phyloP scores from a whole-genome alignment of 2,797 vertebrate genomes.

The Toxotes lorentzi region DNA sequence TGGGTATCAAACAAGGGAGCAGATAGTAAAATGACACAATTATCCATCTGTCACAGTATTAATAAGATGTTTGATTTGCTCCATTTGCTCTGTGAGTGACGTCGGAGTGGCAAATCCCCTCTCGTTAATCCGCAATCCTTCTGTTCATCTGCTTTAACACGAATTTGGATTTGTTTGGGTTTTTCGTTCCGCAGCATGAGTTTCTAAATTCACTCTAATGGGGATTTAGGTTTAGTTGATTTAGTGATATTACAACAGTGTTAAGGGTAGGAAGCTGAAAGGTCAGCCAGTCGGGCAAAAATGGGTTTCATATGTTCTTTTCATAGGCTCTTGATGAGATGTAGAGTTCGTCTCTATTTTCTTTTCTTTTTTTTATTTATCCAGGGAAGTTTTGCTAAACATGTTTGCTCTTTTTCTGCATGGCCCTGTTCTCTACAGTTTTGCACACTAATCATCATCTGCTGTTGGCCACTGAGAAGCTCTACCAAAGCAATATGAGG shows the following conservation, averaged over 20 bases:
- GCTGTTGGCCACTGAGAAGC: slow-evolving; percentile 48
- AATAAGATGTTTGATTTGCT: slow-evolving; percentile 86
- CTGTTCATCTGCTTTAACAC: slow-evolving; percentile 82
- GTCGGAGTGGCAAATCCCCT: slow-evolving; percentile 79
- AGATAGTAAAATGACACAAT: slow-evolving; percentile 84
- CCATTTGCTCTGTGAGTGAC: slow-evolving; percentile 76
- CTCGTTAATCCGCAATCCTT: slow-evolving; percentile 83
- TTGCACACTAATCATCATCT: slow-evolving; percentile 57
- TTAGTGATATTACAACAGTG: slow-evolving; percentile 64
- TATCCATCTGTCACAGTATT: slow-evolving; percentile 82
- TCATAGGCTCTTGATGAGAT: slow-evolving; percentile 34
- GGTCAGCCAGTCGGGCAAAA: slow-evolving; percentile 31
- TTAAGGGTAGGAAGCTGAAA: slow-evolving; percentile 48
- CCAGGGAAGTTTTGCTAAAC: slow-evolving; percentile 27
- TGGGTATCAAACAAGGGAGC: slow-evolving; percentile 78
- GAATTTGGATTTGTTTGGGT: slow-evolving; percentile 81
- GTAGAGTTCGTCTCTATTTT: slow-evolving; percentile 1
- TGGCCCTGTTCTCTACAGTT: slow-evolving; percentile 39
- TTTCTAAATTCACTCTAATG: slow-evolving; percentile 73
- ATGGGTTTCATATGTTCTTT: slow-evolving; percentile 40
- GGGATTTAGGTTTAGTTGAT: slow-evolving; percentile 74
- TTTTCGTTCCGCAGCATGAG: slow-evolving; percentile 67
- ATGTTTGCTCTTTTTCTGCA: slow-evolving; percentile 40
- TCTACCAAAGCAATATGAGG: slow-evolving; percentile 43
- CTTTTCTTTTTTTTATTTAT: slow-evolving; percentile 11